A percentile compares a stretch with the other conserved stretches of the same genome.
These are phyloP conservation scores for Anaspis maculata DNA, from an alignment of 2,888 invertebrate genomes.

Conservation along the genomic window DNA sequence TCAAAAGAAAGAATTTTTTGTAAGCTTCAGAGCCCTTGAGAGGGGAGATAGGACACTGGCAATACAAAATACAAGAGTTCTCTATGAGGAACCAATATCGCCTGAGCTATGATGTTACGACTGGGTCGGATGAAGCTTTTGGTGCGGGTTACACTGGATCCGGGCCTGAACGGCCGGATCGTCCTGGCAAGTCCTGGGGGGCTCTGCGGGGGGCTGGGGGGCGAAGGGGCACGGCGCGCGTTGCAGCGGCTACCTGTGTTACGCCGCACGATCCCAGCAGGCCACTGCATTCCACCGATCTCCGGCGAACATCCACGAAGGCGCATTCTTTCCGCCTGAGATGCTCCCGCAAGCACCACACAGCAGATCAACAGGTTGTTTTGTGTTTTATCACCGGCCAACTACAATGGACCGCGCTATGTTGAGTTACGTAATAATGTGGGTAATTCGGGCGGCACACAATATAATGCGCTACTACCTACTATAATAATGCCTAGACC, in stretches of 20 bases:
- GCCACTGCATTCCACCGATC: conserved; percentile 49
- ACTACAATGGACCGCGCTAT: conserved; percentile 2
- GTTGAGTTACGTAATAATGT: conserved; percentile 5
- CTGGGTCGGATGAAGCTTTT: neutral
- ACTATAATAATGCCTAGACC: no score
- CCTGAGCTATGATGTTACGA: no score
- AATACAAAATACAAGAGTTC: no score
- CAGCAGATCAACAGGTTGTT: conserved; percentile 13
- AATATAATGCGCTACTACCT: no score
- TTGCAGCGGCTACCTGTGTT: conserved; percentile 36
- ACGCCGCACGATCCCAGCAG: conserved; percentile 42
- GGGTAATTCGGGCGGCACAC: no score
- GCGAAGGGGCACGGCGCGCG: conserved; percentile 23
- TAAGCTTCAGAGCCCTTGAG: no score
- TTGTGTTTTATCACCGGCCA: conserved; percentile 10
- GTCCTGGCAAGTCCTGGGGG: conserved; percentile 3
- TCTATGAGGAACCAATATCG: no score
- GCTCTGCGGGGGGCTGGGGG: conserved; percentile 10
- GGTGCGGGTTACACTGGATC: neutral
- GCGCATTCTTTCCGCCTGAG: conserved; percentile 20
- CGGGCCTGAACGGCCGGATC: conserved; percentile 4
- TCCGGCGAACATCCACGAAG: conserved; percentile 25
- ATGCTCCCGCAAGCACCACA: conserved; percentile 1
- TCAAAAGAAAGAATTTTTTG: no score
- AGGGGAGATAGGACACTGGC: no score